Evolutionary conservation across 2,797 vertebrate genomes (phyloP), one percentile per base, ranked within the genome.

Genomic region (Dendrocincla tyrannina): DNA sequence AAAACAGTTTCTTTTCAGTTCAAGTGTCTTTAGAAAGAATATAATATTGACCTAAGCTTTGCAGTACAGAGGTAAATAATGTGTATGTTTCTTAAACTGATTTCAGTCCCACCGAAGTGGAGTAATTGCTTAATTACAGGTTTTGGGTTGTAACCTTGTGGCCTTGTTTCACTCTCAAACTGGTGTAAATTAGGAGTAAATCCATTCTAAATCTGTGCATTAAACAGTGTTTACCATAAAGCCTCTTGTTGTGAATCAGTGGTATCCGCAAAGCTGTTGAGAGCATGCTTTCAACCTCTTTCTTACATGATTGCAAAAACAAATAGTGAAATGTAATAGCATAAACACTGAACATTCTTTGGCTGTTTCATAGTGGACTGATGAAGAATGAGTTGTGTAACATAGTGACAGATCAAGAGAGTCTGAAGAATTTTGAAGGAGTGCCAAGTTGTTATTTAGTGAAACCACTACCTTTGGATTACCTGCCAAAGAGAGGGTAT

Each of bases 351-450:
- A 91, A 77, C 73, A 83, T 93, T 93, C 91, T 92, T 93, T 68
- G 74, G 53, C 27, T 80, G 25, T 58, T 91, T 91, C 78, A 18
- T 75, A 80, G 68, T 58, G 68, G 46, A 35, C 49, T 85, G 89
- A 47, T 88, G 89, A 92, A 89, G 68, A 94, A 75, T 58, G 89
- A 80, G 32, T 93, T 96, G 89, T 80, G 86, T 66, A 95, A 89
- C 63, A 24, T 32, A 89, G 35, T 76, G 60, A 69, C 33, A 74
- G 59, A 87, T 85, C 58, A 88, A 85, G 59, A 72, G 63, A 87
- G 50, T 82, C 89, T 70, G 73, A 93, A 75, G 88, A 88, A 94
- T 94, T 91, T 62, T 72, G 58, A 84, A 84, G 67, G 76, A 84
- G 27, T 75, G 41, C 44, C 14, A 11, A 58, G 35, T 22, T 92